These are phyloP conservation scores for Macrosiphum euphorbiae DNA, from an alignment of 2,888 invertebrate species.

Conservation along the genomic window DNA sequence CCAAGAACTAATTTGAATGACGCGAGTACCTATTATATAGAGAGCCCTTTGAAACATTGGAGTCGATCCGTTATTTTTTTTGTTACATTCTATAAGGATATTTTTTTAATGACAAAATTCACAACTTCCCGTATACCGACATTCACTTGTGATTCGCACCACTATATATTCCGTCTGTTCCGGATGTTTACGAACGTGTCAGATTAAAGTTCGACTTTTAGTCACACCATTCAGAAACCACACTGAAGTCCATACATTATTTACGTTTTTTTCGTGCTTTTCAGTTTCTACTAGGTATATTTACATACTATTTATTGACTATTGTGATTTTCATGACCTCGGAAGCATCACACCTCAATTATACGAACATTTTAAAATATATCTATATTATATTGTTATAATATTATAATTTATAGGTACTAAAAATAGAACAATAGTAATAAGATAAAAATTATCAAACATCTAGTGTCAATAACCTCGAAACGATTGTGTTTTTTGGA, in stretches of 20 bases:
- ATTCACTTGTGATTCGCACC: background rate
- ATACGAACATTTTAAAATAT: background rate
- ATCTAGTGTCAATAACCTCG: background rate
- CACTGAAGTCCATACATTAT: background rate
- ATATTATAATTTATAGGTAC: background rate
- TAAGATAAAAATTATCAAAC: background rate
- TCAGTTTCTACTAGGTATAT: background rate
- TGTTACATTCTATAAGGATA: background rate
- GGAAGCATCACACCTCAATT: background rate
- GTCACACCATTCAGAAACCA: background rate
- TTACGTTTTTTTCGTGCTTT: background rate
- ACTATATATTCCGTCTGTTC: background rate
- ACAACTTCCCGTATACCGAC: background rate
- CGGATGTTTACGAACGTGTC: background rate
- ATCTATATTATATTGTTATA: background rate
- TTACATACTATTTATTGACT: background rate
- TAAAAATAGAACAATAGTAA: background rate
- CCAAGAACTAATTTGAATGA: background rate
- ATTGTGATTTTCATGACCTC: background rate
- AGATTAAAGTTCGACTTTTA: background rate
- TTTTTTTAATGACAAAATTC: background rate
- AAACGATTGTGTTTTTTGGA: background rate
- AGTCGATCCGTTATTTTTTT: background rate
- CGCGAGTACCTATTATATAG: background rate
- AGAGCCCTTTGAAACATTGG: background rate